These are phyloP conservation scores for Hedychridium roseum DNA, from an alignment of 2,888 invertebrate genomes.

Conservation along the genomic window DNA sequence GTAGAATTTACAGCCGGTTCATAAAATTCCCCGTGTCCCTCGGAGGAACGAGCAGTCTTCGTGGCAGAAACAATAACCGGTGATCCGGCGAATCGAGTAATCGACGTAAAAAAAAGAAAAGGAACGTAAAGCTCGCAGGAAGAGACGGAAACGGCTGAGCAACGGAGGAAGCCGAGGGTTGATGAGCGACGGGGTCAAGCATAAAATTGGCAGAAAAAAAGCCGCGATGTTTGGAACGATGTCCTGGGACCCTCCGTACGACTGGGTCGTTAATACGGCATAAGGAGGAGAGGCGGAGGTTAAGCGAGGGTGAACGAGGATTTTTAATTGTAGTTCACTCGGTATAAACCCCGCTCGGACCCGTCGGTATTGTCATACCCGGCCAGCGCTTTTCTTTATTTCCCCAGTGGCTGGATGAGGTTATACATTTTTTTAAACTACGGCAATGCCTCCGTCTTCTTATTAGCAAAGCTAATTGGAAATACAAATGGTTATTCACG, in stretches of 20 bases:
- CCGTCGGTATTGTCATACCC: slow-evolving; percentile 58
- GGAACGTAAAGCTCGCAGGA: background rate
- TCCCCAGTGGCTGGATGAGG: slow-evolving; percentile 64
- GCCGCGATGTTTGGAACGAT: slow-evolving; percentile 42
- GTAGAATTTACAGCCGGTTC: too few relatives aligned
- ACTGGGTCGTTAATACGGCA: slow-evolving; percentile 51
- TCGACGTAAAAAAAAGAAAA: slow-evolving; percentile 1
- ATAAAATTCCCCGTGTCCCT: too few relatives aligned
- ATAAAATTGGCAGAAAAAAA: slow-evolving; percentile 39
- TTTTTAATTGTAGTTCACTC: slow-evolving; percentile 60
- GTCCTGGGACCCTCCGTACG: slow-evolving; percentile 30
- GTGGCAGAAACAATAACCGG: too few relatives aligned
- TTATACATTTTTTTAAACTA: slow-evolving; percentile 62
- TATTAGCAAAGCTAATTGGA: slow-evolving; percentile 65
- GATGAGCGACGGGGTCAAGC: slow-evolving; percentile 31
- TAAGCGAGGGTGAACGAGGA: slow-evolving; percentile 56
- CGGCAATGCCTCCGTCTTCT: slow-evolving; percentile 61
- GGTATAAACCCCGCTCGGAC: slow-evolving; percentile 52
- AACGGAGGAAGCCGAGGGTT: slow-evolving; percentile 10
- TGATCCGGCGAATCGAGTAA: slow-evolving; percentile 13
- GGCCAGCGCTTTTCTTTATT: slow-evolving; percentile 62
- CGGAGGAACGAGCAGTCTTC: too few relatives aligned
- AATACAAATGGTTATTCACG: slow-evolving; percentile 65
- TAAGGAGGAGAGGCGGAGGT: slow-evolving; percentile 47
- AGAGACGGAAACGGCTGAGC: background rate